phyloP scores from a whole-genome alignment of 2,113 vertebrate genomes.

The Halcyon malimbica region DNA sequence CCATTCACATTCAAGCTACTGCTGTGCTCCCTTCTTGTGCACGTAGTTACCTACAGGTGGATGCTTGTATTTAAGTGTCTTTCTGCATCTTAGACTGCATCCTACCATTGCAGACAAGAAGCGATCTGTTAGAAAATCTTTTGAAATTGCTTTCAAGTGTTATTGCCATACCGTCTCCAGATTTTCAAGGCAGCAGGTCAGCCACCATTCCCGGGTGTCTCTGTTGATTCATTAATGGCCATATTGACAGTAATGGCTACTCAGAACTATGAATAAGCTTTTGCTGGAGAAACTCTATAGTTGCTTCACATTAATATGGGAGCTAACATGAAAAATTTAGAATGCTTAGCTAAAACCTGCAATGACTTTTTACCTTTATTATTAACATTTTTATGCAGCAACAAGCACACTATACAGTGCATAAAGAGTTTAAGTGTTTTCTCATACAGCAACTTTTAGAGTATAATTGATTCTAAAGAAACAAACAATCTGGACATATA shows the following conservation, averaged over 20 bases:
- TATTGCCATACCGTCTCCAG: constrained; percentile 9
- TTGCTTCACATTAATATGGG: background rate
- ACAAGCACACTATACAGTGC: background rate
- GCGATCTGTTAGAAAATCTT: background rate
- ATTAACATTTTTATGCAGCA: constrained; percentile 13
- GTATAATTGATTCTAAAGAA: constrained; percentile 69
- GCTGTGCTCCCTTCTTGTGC: background rate
- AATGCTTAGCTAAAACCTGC: constrained; percentile 7
- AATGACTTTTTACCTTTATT: constrained; percentile 49
- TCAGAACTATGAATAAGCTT: constrained; percentile 15
- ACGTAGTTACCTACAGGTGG: background rate
- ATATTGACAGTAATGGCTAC: constrained; percentile 18
- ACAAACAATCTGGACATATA: constrained; percentile 53
- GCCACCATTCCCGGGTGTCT: background rate
- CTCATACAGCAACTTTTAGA: constrained; percentile 49
- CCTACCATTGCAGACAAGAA: background rate
- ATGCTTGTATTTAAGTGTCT: background rate
- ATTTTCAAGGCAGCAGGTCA: constrained; percentile 22
- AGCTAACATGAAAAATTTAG: background rate
- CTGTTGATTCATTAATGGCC: constrained; percentile 5
- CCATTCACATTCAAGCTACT: background rate
- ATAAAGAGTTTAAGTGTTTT: constrained; percentile 52
- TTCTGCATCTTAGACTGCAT: background rate
- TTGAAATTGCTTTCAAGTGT: constrained; percentile 4
- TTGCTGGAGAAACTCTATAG: constrained; percentile 19